Evolutionary conservation across 2,888 invertebrate genomes (phyloP).

Genomic region (Callyntrura sp.): DNA sequence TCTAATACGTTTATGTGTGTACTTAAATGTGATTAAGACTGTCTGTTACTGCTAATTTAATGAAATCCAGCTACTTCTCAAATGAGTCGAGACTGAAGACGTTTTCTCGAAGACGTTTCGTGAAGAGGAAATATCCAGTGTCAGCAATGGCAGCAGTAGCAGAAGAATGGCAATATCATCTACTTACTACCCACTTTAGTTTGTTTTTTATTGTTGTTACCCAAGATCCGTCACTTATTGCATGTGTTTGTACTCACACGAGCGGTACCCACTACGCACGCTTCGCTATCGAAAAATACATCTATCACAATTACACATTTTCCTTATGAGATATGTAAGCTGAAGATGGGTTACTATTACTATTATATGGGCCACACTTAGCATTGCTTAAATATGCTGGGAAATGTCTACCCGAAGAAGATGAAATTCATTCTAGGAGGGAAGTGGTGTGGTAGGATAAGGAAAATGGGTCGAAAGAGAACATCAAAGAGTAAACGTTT

Average conservation of each 20-base stretch:
- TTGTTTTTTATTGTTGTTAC: background rate
- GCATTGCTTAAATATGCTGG: too few relatives aligned
- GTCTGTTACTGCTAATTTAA: slow-evolving; percentile 75
- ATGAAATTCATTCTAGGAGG: too few relatives aligned
- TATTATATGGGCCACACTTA: too few relatives aligned
- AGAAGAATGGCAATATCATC: background rate
- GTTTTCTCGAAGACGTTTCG: background rate
- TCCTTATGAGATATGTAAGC: too few relatives aligned
- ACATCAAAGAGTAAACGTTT: too few relatives aligned
- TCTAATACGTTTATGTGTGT: slow-evolving; percentile 43
- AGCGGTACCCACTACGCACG: too few relatives aligned
- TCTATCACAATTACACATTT: background rate
- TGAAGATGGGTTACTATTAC: too few relatives aligned
- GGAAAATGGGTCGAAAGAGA: too few relatives aligned
- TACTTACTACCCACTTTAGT: background rate
- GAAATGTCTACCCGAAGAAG: too few relatives aligned
- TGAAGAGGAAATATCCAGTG: background rate
- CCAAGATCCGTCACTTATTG: too few relatives aligned
- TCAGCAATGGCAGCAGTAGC: background rate
- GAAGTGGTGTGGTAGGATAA: too few relatives aligned
- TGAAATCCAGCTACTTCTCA: slow-evolving; percentile 59
- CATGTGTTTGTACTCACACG: background rate
- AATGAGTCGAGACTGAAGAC: slow-evolving; percentile 62
- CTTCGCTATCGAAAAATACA: too few relatives aligned
- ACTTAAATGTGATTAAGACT: slow-evolving; percentile 74